Base-by-base conservation (phyloP, 2,113 vertebrate species). In the Amphilophus citrinellus region DNA sequence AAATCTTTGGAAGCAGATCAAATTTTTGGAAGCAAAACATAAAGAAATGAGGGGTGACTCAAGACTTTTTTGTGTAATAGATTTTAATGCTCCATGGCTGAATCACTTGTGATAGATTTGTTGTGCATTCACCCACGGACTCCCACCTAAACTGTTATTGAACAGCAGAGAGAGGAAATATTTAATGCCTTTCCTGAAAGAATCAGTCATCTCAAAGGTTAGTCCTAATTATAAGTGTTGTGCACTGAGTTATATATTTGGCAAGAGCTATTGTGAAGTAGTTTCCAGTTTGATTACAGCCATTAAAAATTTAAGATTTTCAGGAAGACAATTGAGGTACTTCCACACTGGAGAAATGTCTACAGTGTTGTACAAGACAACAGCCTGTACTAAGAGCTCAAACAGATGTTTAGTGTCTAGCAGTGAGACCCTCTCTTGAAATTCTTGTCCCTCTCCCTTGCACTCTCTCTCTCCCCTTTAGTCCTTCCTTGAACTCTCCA, bases 131-230 rank as follows among this genome's bases (percentile, higher is more conserved):
- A 50, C 14, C 27, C 5, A 2, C 79, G 7, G 4, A 62, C 57
- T 75, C 20, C 22, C 24, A 35, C 27, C 27, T 24, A 11, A 87
- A 66, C 63, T 32, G 11, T 57, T 61, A 88, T 82, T 6, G 7
- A 83, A 73, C 60, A 75, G 42, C 56, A 81, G 27, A 83, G 24
- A 80, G 37, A 22, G 9, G 68, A 84, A 88, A 84, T 80, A 71
- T 87, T 42, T 68, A 59, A 80, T 60, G 59, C 37, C 6, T 76
- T 47, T 76, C 42, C 32, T 24, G 59, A 66, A 58, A 82, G 88
- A 92, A 89, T 76, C 59, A 73, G 83, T 91, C 42, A 82, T 79
- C 60, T 87, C 71, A 84, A 89, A 92, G 82, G 77, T 90, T 84
- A 73, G 20, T 78, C 61, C 18, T 76, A 79, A 86, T 91, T 78